These are phyloP conservation scores for Cephus rjabovi DNA, from an alignment of 2,888 invertebrate species.

Conservation along the genomic window DNA sequence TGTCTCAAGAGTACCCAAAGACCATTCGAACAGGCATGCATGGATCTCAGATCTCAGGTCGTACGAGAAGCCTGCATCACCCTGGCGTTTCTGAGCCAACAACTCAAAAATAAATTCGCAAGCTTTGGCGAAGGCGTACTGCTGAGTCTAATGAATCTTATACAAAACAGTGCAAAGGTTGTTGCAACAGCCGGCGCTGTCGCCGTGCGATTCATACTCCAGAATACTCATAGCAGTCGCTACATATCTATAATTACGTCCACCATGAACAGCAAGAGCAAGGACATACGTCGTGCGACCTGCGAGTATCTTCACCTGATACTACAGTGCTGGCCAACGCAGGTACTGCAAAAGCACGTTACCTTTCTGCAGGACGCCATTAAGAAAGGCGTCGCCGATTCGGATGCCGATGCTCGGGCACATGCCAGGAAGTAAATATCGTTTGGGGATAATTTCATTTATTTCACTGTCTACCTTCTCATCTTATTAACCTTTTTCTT, in stretches of 20 bases:
- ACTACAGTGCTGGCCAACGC: slow-evolving; percentile 88
- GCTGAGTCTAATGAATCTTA: slow-evolving; percentile 86
- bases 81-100: slow-evolving; percentile 90
- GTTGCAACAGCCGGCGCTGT: slow-evolving; percentile 91
- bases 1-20: slow-evolving; percentile 84
- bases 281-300: slow-evolving; percentile 84
- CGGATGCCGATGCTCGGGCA: slow-evolving; percentile 89
- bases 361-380: slow-evolving; percentile 84
- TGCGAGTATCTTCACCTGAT: slow-evolving; percentile 88
- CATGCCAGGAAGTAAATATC: slow-evolving; percentile 80
- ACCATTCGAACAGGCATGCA: slow-evolving; percentile 84
- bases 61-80: slow-evolving; percentile 97
- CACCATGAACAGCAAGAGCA: slow-evolving; percentile 87
- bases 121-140: slow-evolving; percentile 87
- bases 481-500: slow-evolving; percentile 1
- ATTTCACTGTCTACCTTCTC: background rate
- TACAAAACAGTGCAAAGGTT: slow-evolving; percentile 96
- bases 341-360: slow-evolving; percentile 85
- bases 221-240: slow-evolving; percentile 83
- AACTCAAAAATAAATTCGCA: slow-evolving; percentile 85
- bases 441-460: background rate
- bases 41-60: slow-evolving; percentile 92
- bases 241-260: slow-evolving; percentile 83
- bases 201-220: slow-evolving; percentile 88
- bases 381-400: slow-evolving; percentile 89